Percentiles rank a stretch among this genome's conserved stretches.
phyloP scores from a whole-genome alignment of 2,113 vertebrate genomes.

The Hippocampus abdominalis region DNA sequence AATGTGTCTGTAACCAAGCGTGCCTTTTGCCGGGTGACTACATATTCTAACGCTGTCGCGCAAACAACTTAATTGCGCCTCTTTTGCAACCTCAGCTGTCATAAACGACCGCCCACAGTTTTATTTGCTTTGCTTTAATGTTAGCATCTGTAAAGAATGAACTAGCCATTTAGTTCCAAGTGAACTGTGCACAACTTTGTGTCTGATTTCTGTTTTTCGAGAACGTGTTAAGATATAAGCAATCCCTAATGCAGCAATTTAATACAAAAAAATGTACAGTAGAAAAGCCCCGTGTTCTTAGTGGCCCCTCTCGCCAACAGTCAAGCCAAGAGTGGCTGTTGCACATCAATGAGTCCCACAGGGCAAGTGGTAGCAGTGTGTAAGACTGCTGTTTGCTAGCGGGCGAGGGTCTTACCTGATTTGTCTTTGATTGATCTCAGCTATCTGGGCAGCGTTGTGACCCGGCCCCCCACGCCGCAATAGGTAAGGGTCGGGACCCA shows the following conservation, averaged over 20 bases:
- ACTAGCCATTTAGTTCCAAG: not conserved
- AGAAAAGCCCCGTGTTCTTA: not conserved
- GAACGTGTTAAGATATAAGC: not conserved
- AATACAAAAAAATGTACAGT: conserved; percentile 16
- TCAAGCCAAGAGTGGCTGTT: conserved; percentile 40
- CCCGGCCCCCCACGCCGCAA: conserved; percentile 99
- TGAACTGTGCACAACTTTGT: not conserved
- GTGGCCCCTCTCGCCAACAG: conserved; percentile 42
- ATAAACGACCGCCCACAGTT: not conserved
- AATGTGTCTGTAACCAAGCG: not conserved
- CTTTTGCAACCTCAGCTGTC: no score
- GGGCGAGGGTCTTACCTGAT: conserved; percentile 89
- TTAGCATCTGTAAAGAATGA: not conserved
- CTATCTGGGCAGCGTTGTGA: conserved; percentile 99
- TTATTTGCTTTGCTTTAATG: not conserved
- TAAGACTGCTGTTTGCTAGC: conserved; percentile 65
- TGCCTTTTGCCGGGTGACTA: not conserved
- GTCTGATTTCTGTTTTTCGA: not conserved
- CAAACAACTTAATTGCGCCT: not conserved
- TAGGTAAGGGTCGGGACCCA: conserved; percentile 99
- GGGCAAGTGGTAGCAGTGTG: conserved; percentile 40
- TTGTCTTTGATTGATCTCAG: conserved; percentile 99
- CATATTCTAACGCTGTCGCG: not conserved
- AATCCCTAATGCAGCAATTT: not conserved
- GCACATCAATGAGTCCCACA: conserved; percentile 45